A percentile compares a stretch with the other conserved stretches of the same genome.
These are phyloP conservation scores for Myotis myotis DNA, from an alignment of 2,797 vertebrate genomes.

Conservation along the genomic window DNA sequence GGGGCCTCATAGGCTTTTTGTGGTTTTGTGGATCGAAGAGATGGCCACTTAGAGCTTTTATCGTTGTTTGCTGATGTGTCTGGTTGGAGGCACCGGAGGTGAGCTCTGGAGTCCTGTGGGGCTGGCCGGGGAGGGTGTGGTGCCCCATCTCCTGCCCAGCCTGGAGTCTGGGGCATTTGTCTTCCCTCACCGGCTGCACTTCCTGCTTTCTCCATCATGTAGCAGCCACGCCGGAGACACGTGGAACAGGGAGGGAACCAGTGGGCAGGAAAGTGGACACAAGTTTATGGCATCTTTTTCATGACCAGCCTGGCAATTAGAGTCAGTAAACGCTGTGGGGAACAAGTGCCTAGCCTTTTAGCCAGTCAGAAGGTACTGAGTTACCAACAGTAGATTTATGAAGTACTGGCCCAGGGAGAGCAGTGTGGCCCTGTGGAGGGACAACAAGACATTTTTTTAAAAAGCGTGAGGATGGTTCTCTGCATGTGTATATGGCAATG, in stretches of 20 bases:
- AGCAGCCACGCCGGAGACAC: background rate
- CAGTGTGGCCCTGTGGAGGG: conserved; percentile 45
- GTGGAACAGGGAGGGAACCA: background rate
- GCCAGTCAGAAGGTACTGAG: conserved; percentile 61
- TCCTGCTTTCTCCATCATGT: background rate
- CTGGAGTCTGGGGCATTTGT: background rate
- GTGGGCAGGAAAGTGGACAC: background rate
- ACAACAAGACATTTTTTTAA: conserved; percentile 50
- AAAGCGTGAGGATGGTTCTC: background rate
- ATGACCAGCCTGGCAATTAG: conserved; percentile 58
- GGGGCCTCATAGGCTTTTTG: conserved; percentile 74
- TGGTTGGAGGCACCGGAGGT: background rate
- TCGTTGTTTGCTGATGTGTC: conserved; percentile 48
- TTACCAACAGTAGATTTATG: conserved; percentile 76
- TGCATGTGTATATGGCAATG: background rate
- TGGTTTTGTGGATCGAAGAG: conserved; percentile 78
- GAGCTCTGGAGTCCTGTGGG: background rate
- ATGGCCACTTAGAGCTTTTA: conserved; percentile 75
- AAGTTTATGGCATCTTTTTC: conserved; percentile 6
- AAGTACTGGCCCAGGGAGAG: conserved; percentile 66
- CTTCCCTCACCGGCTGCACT: background rate
- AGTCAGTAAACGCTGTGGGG: background rate
- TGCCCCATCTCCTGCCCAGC: background rate
- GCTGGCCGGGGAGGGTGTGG: background rate
- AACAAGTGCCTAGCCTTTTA: conserved; percentile 12